Evolutionary conservation across 2,113 vertebrate species (phyloP), one percentile per base, ranked within the genome.

Genomic region (Campylomormyrus numenius): DNA sequence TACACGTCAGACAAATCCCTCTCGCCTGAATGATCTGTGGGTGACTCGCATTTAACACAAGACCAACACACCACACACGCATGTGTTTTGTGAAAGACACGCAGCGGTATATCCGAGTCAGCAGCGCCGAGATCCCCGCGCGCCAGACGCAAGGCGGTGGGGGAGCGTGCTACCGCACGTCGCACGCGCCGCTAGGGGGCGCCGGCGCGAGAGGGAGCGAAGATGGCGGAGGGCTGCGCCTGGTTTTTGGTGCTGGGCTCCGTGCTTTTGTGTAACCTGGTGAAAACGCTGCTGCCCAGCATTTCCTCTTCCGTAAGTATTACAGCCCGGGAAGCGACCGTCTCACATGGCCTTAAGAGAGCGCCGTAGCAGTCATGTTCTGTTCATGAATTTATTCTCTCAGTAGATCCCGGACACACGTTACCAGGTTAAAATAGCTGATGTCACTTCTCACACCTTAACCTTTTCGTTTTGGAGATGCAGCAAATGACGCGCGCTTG

Each of bases 171-270:
- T 24, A 39, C 27, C 85, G n/a, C 77, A 19, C 35, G 15, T 3
- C 85, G n/a, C 77, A 19, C 15, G 15, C 9, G 4, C 10, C 83
- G 39, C 83, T 42, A 80, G 74, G 83, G 45, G 39, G 83, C 83
- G 83, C 42, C 45, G 42, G 45, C 45, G 45, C 7, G 24, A 53
- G 27, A 15, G 50, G 17, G 11, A 53, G 48, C n/a, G 45, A 87
- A 87, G 27, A 95, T 96, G 95, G 95, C 95, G 95, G 92, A 94
- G 92, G 92, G 84, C 62, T 90, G 70, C 77, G 89, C 92, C 90
- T 46, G 91, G 90, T 89, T 89, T 66, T 84, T 90, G 90, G 86
- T 91, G 13, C 58, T 89, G 4, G 88, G 70, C 27, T 66, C 24
- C 52, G 66, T 89, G 52, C 87, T 90, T 80, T 52, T 91, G 70